Percentiles rank a stretch among this genome's conserved stretches.
These are phyloP conservation scores for Musca domestica DNA, from an alignment of 1,140 invertebrate species.

Conservation along the genomic window DNA sequence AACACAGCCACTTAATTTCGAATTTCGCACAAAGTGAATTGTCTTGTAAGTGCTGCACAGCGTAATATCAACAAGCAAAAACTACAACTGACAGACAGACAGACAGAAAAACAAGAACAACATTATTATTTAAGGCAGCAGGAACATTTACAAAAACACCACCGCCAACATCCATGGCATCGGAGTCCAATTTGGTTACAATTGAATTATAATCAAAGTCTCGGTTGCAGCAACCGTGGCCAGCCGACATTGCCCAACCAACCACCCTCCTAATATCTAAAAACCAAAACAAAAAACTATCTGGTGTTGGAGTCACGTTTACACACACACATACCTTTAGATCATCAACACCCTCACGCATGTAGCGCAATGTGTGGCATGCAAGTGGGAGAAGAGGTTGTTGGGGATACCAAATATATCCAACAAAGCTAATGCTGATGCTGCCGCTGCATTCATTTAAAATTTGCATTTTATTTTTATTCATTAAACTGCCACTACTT, in stretches of 20 bases:
- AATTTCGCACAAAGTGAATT: constrained; percentile 52
- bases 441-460: not conserved
- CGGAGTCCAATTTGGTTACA: not conserved
- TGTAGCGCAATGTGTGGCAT: not conserved
- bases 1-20: constrained; percentile 50
- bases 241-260: no score
- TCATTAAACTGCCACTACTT: constrained; percentile 13
- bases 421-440: no score
- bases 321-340: not conserved
- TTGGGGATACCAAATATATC: no score
- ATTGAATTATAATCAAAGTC: constrained; percentile 18
- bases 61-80: not conserved
- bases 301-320: not conserved
- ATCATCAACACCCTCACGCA: constrained; percentile 3
- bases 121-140: constrained; percentile 11
- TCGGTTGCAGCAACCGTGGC: no score
- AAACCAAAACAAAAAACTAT: not conserved
- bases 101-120: constrained; percentile 1
- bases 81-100: not conserved
- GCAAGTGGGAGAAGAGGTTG: no score
- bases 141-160: not conserved
- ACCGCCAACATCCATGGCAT: not conserved
- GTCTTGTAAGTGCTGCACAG: constrained; percentile 47
- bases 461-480: constrained; percentile 10
- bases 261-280: not conserved